Base-by-base conservation (phyloP, 1,140 invertebrate species). In the Drosophila pandora region DNA sequence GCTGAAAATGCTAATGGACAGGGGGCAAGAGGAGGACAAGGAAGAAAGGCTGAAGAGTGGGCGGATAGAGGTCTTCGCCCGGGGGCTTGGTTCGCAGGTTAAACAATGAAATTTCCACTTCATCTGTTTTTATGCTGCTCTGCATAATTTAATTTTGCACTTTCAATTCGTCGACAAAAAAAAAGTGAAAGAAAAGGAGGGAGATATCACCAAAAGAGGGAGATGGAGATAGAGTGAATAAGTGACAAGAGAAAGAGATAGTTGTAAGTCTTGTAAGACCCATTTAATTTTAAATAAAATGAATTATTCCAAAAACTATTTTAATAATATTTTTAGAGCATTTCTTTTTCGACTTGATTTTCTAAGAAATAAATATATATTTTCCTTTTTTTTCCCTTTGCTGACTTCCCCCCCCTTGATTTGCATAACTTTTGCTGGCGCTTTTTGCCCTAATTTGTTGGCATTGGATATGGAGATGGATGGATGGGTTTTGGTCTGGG, bases 51-150 rank as follows among this genome's bases (percentile, higher is more conserved):
- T 23, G 21, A 23, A 3, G 45, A 17, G 45, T 13, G 39, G 63
- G 17, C 30, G 74, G 4, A 30, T 13, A 13, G 9, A 32, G 50
- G 52, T n/a, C 45, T 37, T 23, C 37, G 64, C 39, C 45, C 55
- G 47, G 58, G 68, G 58, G 54, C 58, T 74, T 68, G 63, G 72
- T 57, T 75, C 74, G 63, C 78, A 85, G 78, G 82, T 82, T 85
- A 87, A 85, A 82, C 82, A 85, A 87, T 85, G 82, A 87, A 85
- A 85, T 85, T 85, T 85, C 82, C 82, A 87, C 82, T 85, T 85
- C 82, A 85, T 85, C 82, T 85, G 82, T 71, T 85, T 85, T 85
- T 87, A 85, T 85, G 82, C 82, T 87, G 78, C 82, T 87, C 82
- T 85, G 82, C 82, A 87, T 85, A 85, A 85, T 85, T 85, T 82